Percentiles rank a stretch among this genome's conserved stretches.
Conservation (phyloP, 1,140 invertebrate species). For the Caenorhabditis brenneri region DNA sequence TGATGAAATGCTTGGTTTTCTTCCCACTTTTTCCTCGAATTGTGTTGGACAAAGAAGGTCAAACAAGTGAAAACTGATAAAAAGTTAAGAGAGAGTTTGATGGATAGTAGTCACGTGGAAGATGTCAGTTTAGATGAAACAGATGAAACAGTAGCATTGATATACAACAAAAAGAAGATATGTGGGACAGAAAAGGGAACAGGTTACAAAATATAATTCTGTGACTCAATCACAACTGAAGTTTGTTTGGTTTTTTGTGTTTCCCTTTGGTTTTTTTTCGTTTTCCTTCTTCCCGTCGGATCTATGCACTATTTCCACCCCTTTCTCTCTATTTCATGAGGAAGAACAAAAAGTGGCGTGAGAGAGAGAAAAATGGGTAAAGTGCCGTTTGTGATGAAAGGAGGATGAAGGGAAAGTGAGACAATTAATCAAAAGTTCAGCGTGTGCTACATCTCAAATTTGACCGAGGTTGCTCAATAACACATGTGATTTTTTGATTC, state of each 20-base stretch:
- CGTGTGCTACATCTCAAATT: not conserved
- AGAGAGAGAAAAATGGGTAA: not conserved
- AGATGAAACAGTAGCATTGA: not conserved
- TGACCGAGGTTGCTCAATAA: not conserved
- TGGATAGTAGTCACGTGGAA: not conserved
- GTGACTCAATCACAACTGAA: constrained; percentile 19
- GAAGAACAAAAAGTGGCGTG: constrained; percentile 25
- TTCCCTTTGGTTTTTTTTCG: not conserved
- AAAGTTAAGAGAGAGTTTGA: not conserved
- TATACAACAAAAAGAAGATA: not conserved
- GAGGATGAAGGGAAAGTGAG: too few species aligned
- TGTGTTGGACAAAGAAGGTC: not conserved
- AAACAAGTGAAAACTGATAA: not conserved
- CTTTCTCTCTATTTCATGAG: not conserved
- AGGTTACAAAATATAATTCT: constrained; percentile 21
- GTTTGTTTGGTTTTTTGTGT: constrained; percentile 34
- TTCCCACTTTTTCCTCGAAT: not conserved
- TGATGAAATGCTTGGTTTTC: not conserved
- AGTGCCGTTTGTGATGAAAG: not conserved
- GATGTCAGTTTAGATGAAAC: not conserved
- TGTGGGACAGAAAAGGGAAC: not conserved
- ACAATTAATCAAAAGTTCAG: constrained; percentile 35
- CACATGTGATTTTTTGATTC: constrained; percentile 7
- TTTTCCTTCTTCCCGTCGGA: not conserved
- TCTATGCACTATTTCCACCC: constrained; percentile 4